These are phyloP conservation scores for Limnodromus scolopaceus DNA, from an alignment of 2,797 vertebrate genomes.

Conservation along the genomic window DNA sequence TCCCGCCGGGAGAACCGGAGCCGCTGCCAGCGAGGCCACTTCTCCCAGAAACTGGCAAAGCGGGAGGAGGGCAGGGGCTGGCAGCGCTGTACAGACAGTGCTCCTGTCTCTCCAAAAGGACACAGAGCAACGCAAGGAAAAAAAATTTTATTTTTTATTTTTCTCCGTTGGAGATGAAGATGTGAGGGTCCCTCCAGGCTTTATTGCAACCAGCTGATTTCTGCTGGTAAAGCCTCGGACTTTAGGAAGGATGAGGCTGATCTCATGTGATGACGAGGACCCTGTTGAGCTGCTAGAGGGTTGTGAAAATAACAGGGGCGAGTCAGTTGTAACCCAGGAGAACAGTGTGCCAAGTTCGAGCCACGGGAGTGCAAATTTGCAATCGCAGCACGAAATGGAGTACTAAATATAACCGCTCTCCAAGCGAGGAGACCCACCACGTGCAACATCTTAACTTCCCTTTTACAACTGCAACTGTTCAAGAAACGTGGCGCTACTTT, in stretches of 20 bases:
- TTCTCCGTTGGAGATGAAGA: not conserved
- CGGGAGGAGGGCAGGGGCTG: not conserved
- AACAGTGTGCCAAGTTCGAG: not conserved
- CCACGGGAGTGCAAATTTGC: not conserved
- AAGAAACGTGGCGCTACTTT: not conserved
- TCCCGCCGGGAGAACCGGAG: not conserved
- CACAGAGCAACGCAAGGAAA: not conserved
- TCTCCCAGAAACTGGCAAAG: not conserved
- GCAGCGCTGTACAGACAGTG: not conserved
- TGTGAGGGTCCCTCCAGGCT: not conserved
- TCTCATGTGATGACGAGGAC: not conserved
- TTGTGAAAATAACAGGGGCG: not conserved
- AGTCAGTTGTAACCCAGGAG: not conserved
- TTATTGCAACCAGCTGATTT: not conserved
- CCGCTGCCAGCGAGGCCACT: not conserved
- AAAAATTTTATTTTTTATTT: not conserved
- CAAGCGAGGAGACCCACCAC: not conserved
- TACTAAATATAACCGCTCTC: not conserved
- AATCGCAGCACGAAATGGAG: not conserved
- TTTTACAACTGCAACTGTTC: not conserved
- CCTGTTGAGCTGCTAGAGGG: not conserved
- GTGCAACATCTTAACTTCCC: not conserved
- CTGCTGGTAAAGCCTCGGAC: not conserved
- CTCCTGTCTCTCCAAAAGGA: not conserved
- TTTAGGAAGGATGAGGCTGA: not conserved